Conservation (phyloP, 2,113 vertebrate species). For the Anser cygnoides region DNA sequence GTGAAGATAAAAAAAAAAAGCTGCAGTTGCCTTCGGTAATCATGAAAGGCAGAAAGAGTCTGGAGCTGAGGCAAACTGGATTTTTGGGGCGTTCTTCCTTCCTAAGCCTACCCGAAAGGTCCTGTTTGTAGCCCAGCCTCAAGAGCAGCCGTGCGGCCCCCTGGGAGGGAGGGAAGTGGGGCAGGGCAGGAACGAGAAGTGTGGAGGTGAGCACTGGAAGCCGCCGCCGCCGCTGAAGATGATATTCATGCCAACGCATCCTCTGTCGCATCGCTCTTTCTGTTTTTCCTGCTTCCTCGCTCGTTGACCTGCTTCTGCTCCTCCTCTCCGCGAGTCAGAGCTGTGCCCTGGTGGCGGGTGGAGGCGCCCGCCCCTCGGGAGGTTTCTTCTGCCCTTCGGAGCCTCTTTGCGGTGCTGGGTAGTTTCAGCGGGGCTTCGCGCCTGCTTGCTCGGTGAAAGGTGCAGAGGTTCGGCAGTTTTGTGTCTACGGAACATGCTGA, state of each 20-base stretch:
- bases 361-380: background rate
- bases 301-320: background rate
- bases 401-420: background rate
- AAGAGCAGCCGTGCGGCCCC: rapidly evolving
- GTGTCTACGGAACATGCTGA: background rate
- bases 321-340: background rate
- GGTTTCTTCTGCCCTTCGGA: background rate
- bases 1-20: background rate
- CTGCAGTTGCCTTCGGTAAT: background rate
- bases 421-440: background rate
- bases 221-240: background rate
- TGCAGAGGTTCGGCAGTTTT: background rate
- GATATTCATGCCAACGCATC: background rate
- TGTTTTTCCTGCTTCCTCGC: background rate
- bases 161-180: background rate
- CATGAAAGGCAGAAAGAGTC: background rate
- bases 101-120: background rate
- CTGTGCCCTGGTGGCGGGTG: background rate
- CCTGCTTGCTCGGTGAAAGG: background rate
- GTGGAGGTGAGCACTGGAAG: background rate
- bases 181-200: background rate
- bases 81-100: background rate
- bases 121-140: background rate
- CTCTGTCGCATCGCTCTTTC: background rate
- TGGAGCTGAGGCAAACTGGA: background rate